These are phyloP conservation scores for Ciconia stormi DNA, from an alignment of 2,113 vertebrate species.

Conservation along the genomic window DNA sequence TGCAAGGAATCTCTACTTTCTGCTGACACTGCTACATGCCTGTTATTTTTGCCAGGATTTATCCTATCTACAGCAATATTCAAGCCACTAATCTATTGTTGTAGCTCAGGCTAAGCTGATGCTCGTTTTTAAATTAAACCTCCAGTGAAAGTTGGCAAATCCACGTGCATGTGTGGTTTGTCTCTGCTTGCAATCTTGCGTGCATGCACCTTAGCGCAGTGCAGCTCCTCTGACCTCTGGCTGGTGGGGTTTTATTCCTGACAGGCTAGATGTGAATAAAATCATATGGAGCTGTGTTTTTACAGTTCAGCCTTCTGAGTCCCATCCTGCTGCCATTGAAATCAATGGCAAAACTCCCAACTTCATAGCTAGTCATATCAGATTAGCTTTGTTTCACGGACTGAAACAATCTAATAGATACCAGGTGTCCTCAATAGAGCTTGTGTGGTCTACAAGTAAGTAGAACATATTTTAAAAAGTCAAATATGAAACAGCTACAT, in stretches of 20 bases:
- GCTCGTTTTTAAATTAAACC: conserved; percentile 40
- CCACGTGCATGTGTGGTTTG: neutral
- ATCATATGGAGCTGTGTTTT: conserved; percentile 53
- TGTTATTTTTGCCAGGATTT: neutral
- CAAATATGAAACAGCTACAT: conserved; percentile 60
- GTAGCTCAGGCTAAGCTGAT: neutral
- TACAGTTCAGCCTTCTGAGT: conserved; percentile 38
- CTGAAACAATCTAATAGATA: conserved; percentile 65
- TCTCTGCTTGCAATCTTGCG: neutral
- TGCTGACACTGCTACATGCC: neutral
- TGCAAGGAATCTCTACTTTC: neutral
- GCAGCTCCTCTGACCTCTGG: neutral
- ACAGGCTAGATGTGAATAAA: conserved; percentile 45
- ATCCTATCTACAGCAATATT: neutral
- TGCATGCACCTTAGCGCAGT: neutral
- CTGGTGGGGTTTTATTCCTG: neutral
- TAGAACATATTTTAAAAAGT: conserved; percentile 53
- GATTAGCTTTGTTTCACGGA: conserved; percentile 45
- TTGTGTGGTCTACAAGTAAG: conserved; percentile 62
- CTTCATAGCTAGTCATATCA: conserved; percentile 13
- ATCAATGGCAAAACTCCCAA: conserved; percentile 44
- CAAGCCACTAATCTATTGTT: conserved; percentile 8
- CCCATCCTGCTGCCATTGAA: conserved; percentile 35
- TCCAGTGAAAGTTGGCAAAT: conserved; percentile 18
- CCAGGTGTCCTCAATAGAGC: conserved; percentile 41